Evolutionary conservation across 2,797 vertebrate genomes (phyloP), one percentile per base, ranked within the genome.

Genomic region (Chelidonichthys spinosus): DNA sequence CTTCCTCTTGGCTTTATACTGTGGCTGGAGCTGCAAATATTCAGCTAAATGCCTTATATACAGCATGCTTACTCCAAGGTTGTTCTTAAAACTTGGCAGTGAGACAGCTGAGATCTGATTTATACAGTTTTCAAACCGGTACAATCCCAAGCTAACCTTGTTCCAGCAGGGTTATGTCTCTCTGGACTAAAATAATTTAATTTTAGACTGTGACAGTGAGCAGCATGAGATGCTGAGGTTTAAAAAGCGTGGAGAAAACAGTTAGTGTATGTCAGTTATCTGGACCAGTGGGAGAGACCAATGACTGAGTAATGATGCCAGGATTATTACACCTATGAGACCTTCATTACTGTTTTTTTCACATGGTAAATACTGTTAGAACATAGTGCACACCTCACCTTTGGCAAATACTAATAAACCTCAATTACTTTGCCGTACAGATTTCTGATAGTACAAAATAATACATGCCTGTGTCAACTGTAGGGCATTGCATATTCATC

Each of bases 101-200:
- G 9, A 74, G 46, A 68, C 81, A 68, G 71, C 67, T 55, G 55
- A 63, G 47, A 17, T 1, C 60, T 83, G 82, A 85, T 83, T 76
- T 62, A 81, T 60, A 69, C 74, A 61, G 58, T 87, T 79, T 81
- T 77, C 43, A 67, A 70, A 76, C 47, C 62, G 68, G 69, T 75
- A 79, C 76, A 86, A 82, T 72, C 74, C 69, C 39, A 3, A 52
- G 49, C 69, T 66, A 53, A 69, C 85, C 74, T 58, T 43, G 69
- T 14, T 82, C 80, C 63, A 35, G 63, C 56, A 66, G 65, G 83
- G 83, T 81, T 75, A 63, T 32, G 70, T 83, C 84, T 79, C 84
- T 62, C 43, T 43, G 76, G 82, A 69, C 53, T 64, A 9, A 74
- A 75, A 69, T 72, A 49, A 79, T 83, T 84, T 83, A 7, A 63